A percentile compares a stretch with the other conserved stretches of the same genome.
phyloP scores from a whole-genome alignment of 2,113 vertebrate genomes.

The Bettongia penicillata region DNA sequence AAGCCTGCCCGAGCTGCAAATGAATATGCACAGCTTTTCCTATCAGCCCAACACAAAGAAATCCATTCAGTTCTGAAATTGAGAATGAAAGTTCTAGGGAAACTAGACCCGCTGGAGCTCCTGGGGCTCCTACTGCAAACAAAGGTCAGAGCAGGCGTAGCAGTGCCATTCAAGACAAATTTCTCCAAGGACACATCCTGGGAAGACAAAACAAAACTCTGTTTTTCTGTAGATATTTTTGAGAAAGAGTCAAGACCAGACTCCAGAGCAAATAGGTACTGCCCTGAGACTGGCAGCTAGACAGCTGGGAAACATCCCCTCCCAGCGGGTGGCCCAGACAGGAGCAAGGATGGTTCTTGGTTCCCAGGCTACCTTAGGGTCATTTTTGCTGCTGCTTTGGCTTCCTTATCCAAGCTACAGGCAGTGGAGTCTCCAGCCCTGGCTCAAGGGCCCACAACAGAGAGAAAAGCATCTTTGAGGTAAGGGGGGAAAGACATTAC shows the following conservation, averaged over 20 bases:
- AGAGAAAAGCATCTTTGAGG: neutral
- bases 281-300: neutral
- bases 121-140: neutral
- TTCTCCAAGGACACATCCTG: neutral
- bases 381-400: neutral
- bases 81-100: neutral
- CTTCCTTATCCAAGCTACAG: neutral
- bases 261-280: neutral
- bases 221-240: neutral
- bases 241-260: neutral
- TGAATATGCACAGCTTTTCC: neutral
- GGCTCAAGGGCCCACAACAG: neutral
- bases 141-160: neutral
- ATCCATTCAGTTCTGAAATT: neutral
- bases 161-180: neutral
- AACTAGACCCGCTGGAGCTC: neutral
- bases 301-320: neutral
- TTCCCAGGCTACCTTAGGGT: neutral
- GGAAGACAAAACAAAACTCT: neutral
- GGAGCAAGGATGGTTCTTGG: neutral
- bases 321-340: neutral
- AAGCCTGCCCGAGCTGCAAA: neutral
- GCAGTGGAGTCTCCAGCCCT: neutral
- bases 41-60: neutral
- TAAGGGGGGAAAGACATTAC: neutral